A percentile compares a stretch with the other conserved stretches of the same genome.
phyloP scores from a whole-genome alignment of 2,797 vertebrate genomes.

The Poeciliopsis infans region DNA sequence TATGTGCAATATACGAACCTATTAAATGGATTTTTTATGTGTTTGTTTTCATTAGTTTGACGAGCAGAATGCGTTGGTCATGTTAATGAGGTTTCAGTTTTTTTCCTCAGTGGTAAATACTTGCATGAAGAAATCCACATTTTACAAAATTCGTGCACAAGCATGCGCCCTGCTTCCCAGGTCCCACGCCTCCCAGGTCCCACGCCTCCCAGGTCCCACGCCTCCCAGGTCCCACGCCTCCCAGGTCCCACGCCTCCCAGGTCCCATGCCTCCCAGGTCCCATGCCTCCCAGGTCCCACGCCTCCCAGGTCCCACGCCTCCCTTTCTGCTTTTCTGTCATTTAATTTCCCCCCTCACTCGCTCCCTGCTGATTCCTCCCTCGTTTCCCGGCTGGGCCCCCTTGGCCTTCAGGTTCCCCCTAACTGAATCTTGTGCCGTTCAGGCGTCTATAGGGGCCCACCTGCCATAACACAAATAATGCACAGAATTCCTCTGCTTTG shows the following conservation, averaged over 20 bases:
- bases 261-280: conserved; percentile 59
- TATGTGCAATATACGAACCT: conserved; percentile 28
- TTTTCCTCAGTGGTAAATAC: conserved; percentile 8
- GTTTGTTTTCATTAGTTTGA: conserved; percentile 18
- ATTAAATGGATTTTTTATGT: conserved; percentile 38
- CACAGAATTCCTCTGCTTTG: conserved; percentile 71
- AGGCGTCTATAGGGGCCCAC: conserved; percentile 55
- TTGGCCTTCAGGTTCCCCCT: conserved; percentile 56
- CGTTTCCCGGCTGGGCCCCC: conserved; percentile 50
- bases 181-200: conserved; percentile 51
- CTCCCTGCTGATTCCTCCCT: conserved; percentile 52
- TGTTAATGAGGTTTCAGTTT: not conserved
- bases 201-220: conserved; percentile 47
- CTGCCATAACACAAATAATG: conserved; percentile 75
- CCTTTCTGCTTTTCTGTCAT: conserved; percentile 64
- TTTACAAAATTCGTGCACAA: conserved; percentile 34
- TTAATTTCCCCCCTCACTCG: conserved; percentile 67
- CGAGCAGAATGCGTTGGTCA: conserved; percentile 25
- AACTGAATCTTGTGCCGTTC: conserved; percentile 62
- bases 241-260: conserved; percentile 57
- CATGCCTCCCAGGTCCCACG: conserved; percentile 50
- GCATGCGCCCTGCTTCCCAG: conserved; percentile 46
- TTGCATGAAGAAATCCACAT: conserved; percentile 26
- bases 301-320: conserved; percentile 61
- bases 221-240: conserved; percentile 60